A percentile compares a stretch with the other conserved stretches of the same genome.
Evolutionary conservation across 2,797 vertebrate genomes (phyloP).

Genomic region (Tinamus major): DNA sequence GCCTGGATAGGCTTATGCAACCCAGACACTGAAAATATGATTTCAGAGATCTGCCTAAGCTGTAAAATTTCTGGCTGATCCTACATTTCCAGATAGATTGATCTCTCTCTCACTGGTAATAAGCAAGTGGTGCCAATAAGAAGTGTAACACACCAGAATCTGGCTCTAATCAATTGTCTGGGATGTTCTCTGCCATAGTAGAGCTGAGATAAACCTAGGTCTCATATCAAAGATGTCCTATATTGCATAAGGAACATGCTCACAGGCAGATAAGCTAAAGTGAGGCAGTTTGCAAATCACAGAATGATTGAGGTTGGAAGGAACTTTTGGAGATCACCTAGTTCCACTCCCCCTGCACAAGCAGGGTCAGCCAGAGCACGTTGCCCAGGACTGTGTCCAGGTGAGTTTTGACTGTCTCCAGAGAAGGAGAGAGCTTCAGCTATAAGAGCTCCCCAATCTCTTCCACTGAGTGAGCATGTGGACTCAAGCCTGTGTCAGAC

Average conservation of each 20-base stretch:
- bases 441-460: neutral
- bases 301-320: too few species aligned
- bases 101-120: accelerated
- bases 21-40: neutral
- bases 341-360: too few species aligned
- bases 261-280: neutral
- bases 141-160: neutral
- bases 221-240: neutral
- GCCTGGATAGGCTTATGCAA: neutral
- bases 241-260: neutral
- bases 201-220: neutral
- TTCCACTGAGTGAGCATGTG: neutral
- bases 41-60: neutral
- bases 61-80: neutral
- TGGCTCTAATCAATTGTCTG: neutral
- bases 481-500: neutral
- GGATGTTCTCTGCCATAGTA: neutral
- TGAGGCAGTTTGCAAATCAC: neutral
- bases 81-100: neutral
- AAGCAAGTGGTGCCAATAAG: neutral
- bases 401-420: too few species aligned
- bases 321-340: too few species aligned
- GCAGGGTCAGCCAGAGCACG: too few species aligned
- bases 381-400: too few species aligned
- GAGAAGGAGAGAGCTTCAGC: neutral